Evolutionary conservation across 92 coral and sea anemone genomes (phyloP).

Genomic region (Siderastrea siderea): DNA sequence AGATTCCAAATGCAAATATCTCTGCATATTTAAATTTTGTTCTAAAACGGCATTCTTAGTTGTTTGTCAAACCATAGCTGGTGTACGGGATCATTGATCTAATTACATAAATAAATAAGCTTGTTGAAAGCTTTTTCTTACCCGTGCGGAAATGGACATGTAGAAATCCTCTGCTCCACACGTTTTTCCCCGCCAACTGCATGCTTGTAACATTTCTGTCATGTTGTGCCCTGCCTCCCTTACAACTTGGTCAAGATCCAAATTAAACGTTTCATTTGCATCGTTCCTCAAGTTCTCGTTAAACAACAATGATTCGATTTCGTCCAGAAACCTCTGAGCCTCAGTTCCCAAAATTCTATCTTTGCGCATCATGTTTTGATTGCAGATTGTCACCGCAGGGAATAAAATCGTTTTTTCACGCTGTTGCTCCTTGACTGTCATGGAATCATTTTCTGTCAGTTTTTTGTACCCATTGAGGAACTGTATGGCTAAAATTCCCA

Average conservation of each 20-base stretch:
- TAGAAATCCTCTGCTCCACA: not conserved
- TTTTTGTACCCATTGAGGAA: not conserved
- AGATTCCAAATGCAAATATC: too few species aligned
- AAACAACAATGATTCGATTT: too few species aligned
- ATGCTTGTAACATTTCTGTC: slow-evolving; percentile 2
- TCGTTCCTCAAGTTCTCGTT: too few species aligned
- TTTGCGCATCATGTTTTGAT: slow-evolving; percentile 10
- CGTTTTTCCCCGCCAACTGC: not conserved
- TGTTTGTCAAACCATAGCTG: too few species aligned
- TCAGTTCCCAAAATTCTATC: slow-evolving; percentile 19
- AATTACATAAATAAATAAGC: too few species aligned
- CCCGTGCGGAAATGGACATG: not conserved
- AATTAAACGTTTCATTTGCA: too few species aligned
- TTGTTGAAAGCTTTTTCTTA: not conserved
- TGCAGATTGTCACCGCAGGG: too few species aligned
- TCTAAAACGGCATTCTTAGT: too few species aligned
- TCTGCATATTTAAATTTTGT: too few species aligned
- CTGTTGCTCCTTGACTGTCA: not conserved
- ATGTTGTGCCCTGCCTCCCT: not conserved
- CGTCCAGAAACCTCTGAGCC: too few species aligned
- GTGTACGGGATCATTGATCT: too few species aligned
- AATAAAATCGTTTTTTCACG: not conserved
- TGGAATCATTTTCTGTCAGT: not conserved
- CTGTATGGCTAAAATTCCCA: not conserved
- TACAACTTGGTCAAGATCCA: too few species aligned